Percentiles rank a stretch among this genome's conserved stretches.
phyloP scores from a whole-genome alignment of 1,140 invertebrate species.

The Dendroctonus valens region DNA sequence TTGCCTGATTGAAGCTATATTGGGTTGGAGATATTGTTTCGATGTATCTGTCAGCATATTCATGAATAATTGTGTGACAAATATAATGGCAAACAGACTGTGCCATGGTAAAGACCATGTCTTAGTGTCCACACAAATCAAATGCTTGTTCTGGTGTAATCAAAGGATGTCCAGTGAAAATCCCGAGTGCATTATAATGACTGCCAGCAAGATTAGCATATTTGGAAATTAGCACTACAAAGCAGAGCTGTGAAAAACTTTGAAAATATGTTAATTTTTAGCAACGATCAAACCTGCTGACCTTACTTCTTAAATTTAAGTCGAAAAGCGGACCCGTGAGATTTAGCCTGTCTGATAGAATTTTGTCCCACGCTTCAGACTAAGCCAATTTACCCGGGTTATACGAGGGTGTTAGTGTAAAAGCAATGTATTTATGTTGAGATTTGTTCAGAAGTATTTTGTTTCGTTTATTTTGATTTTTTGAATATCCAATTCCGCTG shows the following conservation, averaged over 20 bases:
- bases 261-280: conserved; percentile 26
- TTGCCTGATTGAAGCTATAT: conserved; percentile 6
- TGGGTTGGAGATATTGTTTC: conserved; percentile 4
- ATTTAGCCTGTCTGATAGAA: conserved; percentile 26
- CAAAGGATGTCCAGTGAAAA: no score
- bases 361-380: conserved; percentile 31
- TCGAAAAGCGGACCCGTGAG: conserved; percentile 27
- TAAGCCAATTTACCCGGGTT: conserved; percentile 28
- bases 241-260: background rate
- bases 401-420: conserved; percentile 28
- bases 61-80: conserved; percentile 3
- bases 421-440: conserved; percentile 29
- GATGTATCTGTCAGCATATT: conserved; percentile 1
- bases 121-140: no score
- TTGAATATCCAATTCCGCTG: conserved; percentile 20
- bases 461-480: conserved; percentile 29
- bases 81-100: background rate
- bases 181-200: no score
- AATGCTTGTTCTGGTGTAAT: no score
- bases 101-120: no score
- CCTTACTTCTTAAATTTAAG: conserved; percentile 30
- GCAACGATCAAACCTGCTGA: conserved; percentile 21
- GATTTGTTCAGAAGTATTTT: conserved; percentile 27
- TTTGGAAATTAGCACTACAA: no score
- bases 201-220: no score